Conservation (phyloP, 1,140 invertebrate species). For the Hypsibius dujardini region DNA sequence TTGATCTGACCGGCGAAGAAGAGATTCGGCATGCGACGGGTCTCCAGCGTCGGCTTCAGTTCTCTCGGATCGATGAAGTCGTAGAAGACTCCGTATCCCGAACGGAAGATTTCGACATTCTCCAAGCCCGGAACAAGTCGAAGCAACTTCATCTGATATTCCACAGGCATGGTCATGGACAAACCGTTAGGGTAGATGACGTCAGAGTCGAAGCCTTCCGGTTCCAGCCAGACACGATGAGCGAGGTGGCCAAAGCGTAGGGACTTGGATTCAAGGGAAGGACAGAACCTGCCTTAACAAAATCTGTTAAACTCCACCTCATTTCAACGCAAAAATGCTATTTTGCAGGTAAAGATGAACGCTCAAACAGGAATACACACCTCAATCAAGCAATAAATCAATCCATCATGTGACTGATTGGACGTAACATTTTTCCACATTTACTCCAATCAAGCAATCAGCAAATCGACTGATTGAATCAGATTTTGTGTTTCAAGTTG, state of each 20-base stretch:
- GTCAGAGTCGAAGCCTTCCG: conserved; percentile 63
- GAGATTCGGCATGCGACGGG: conserved; percentile 49
- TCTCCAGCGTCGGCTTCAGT: conserved; percentile 58
- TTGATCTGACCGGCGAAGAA: conserved; percentile 88
- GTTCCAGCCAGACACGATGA: conserved; percentile 77
- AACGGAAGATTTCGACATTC: conserved; percentile 48
- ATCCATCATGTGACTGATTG: too few species aligned
- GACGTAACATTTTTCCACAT: too few species aligned
- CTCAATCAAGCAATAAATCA: too few species aligned
- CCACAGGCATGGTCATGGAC: conserved; percentile 65
- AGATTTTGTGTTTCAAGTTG: too few species aligned
- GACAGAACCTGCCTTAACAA: conserved; percentile 48
- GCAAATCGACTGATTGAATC: too few species aligned
- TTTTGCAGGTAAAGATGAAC: too few species aligned
- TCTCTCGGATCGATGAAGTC: conserved; percentile 77
- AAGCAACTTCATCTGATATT: conserved; percentile 57
- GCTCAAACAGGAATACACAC: too few species aligned
- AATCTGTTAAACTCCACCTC: too few species aligned
- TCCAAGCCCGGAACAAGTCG: conserved; percentile 56
- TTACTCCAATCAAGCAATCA: too few species aligned
- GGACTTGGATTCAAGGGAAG: conserved; percentile 79
- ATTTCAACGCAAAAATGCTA: too few species aligned
- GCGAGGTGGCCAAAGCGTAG: conserved; percentile 47
- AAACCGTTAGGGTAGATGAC: conserved; percentile 75
- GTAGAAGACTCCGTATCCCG: conserved; percentile 77